These are phyloP conservation scores for Centruroides vittatus DNA, from an alignment of 1,140 invertebrate genomes.

Conservation along the genomic window DNA sequence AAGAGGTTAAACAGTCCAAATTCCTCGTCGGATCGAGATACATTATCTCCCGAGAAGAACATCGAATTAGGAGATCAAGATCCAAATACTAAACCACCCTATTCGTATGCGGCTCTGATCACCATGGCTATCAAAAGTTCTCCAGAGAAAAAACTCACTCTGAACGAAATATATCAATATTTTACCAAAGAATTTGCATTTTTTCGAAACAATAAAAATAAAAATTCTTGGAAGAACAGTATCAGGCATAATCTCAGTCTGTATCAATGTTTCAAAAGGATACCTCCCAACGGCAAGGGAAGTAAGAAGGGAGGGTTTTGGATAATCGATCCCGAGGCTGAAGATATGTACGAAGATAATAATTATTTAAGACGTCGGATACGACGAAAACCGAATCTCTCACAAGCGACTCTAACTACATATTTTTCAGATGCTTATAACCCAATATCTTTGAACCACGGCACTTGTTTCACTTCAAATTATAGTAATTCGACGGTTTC, in stretches of 20 bases:
- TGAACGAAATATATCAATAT: conserved; percentile 77
- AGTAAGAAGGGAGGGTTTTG: conserved; percentile 87
- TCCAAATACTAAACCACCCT: conserved; percentile 44
- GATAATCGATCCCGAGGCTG: conserved; percentile 71
- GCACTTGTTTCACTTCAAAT: too few relatives aligned
- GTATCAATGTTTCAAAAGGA: conserved; percentile 78
- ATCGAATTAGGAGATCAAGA: too few relatives aligned
- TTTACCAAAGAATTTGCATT: conserved; percentile 47
- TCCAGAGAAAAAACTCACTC: conserved; percentile 62
- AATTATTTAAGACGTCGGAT: conserved; percentile 63
- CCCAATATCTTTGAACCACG: too few relatives aligned
- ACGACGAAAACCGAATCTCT: not conserved
- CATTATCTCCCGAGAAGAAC: too few relatives aligned
- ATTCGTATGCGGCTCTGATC: conserved; percentile 85
- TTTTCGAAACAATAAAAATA: conserved; percentile 46
- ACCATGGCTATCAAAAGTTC: conserved; percentile 84
- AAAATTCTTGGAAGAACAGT: conserved; percentile 89
- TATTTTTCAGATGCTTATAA: too few relatives aligned
- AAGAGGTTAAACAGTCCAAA: too few relatives aligned
- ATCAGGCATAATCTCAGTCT: conserved; percentile 83
- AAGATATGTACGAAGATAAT: conserved; percentile 93
- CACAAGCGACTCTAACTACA: too few relatives aligned
- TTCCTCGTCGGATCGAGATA: too few relatives aligned
- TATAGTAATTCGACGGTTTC: too few relatives aligned
- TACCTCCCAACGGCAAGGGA: conserved; percentile 70